Conservation (phyloP, 2,113 vertebrate genomes). For the Rhea americana region DNA sequence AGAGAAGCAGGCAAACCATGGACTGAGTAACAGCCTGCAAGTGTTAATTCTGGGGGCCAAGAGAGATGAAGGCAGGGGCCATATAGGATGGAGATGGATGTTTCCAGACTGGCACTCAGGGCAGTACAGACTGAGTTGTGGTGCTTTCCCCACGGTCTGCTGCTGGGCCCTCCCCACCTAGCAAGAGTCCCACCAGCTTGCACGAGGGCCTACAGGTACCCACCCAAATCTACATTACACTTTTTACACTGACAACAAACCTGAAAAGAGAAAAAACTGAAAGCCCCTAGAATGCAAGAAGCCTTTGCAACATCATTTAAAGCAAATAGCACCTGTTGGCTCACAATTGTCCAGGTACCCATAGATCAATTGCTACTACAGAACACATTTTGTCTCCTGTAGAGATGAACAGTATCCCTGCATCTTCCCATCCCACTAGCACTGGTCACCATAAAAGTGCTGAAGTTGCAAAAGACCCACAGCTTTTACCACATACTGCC, state of each 20-base stretch:
- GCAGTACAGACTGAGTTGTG: not conserved
- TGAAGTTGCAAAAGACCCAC: fast-evolving
- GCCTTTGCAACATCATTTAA: not conserved
- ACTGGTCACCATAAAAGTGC: not conserved
- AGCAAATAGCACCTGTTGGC: not conserved
- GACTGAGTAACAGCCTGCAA: not conserved
- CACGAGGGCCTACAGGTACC: not conserved
- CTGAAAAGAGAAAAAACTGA: not conserved
- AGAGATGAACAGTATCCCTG: not conserved
- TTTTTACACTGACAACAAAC: not conserved
- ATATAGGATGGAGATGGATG: not conserved
- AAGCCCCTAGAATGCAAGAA: not conserved
- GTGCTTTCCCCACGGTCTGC: not conserved
- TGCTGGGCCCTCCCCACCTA: not conserved
- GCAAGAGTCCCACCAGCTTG: not conserved
- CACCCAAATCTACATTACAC: not conserved
- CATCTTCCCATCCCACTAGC: not conserved
- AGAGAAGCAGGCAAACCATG: not conserved
- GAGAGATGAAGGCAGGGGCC: not conserved
- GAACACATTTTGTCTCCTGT: not conserved
- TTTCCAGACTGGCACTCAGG: not conserved
- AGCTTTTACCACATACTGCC: not conserved
- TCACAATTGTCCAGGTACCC: not conserved
- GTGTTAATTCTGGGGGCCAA: not conserved
- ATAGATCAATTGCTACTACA: not conserved